Evolutionary conservation across 2,888 invertebrate species (phyloP).

Genomic region (Zygogramma bicolorata): DNA sequence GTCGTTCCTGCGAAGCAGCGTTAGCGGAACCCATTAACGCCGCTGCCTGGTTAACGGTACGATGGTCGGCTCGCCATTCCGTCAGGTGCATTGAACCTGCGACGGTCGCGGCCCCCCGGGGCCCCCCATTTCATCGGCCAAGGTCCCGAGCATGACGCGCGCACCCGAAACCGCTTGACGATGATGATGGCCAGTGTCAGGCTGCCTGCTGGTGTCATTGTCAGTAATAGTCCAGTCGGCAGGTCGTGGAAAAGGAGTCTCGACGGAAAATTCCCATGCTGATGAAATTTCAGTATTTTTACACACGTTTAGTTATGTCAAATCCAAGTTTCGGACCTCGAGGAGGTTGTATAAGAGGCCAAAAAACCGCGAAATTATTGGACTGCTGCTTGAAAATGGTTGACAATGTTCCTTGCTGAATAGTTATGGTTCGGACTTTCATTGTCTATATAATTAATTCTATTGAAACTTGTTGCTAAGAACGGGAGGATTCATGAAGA

Average conservation of each 20-base stretch:
- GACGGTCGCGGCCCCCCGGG: slow-evolving; percentile 45
- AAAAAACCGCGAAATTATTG: too few relatives aligned
- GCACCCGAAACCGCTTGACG: slow-evolving; percentile 29
- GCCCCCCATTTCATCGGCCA: slow-evolving; percentile 45
- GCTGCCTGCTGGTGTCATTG: slow-evolving; percentile 20
- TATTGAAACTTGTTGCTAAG: too few relatives aligned
- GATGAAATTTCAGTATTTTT: too few relatives aligned
- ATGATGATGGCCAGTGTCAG: slow-evolving; percentile 37
- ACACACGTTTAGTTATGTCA: too few relatives aligned
- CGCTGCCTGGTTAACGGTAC: slow-evolving; percentile 59
- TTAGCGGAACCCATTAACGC: slow-evolving; percentile 65
- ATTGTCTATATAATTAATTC: too few relatives aligned
- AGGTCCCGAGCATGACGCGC: slow-evolving; percentile 35
- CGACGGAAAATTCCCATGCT: background rate
- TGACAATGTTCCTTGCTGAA: too few relatives aligned
- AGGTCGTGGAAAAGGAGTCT: background rate
- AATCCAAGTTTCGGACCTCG: too few relatives aligned
- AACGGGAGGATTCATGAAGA: too few relatives aligned
- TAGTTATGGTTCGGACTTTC: too few relatives aligned
- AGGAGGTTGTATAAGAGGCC: too few relatives aligned
- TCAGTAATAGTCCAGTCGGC: slow-evolving; percentile 17
- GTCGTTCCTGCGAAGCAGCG: slow-evolving; percentile 52
- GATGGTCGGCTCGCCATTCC: slow-evolving; percentile 65
- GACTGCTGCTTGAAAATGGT: too few relatives aligned
- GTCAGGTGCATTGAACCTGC: slow-evolving; percentile 67